Conservation (phyloP, 2,797 vertebrate species). For the Danio jaintianensis region DNA sequence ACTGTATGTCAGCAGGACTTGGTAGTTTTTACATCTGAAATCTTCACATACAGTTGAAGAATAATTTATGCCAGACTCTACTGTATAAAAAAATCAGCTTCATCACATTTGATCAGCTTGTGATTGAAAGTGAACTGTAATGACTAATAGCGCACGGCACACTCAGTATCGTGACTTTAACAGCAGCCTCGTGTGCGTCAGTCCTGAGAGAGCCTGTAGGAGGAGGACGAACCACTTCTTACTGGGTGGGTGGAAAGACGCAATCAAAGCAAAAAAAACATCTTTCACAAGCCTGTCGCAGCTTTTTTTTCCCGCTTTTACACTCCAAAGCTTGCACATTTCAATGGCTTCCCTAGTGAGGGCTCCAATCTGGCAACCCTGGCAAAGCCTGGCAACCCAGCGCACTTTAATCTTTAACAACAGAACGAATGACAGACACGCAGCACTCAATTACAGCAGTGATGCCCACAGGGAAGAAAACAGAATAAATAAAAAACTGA, state of each 20-base stretch:
- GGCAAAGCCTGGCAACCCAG: conserved; percentile 50
- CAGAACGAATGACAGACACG: conserved; percentile 66
- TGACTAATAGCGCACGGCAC: conserved; percentile 20
- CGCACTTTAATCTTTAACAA: conserved; percentile 72
- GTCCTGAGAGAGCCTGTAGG: background rate
- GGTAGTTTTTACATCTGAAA: background rate
- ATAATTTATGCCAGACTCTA: too few species aligned
- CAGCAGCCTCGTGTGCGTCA: conserved; percentile 32
- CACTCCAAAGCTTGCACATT: conserved; percentile 32
- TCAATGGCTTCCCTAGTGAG: conserved; percentile 38
- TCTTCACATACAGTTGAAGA: background rate
- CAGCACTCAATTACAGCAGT: conserved; percentile 71
- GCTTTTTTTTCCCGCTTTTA: conserved; percentile 12
- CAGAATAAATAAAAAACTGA: conserved; percentile 32
- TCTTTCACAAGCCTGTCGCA: conserved; percentile 24
- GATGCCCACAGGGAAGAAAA: conserved; percentile 70
- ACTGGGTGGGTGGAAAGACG: conserved; percentile 38
- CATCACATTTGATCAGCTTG: background rate
- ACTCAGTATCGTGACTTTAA: conserved; percentile 21
- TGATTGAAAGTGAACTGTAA: background rate
- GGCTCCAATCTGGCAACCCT: conserved; percentile 48
- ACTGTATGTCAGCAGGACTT: too few species aligned
- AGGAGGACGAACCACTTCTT: conserved; percentile 17
- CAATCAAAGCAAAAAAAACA: conserved; percentile 32
- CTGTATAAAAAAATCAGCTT: background rate